Evolutionary conservation across 30 jellyfish, hydroid and myxozoan genomes (phyloP), one percentile per base, ranked within the genome.

Genomic region (Pseudorhiza aurosa): DNA sequence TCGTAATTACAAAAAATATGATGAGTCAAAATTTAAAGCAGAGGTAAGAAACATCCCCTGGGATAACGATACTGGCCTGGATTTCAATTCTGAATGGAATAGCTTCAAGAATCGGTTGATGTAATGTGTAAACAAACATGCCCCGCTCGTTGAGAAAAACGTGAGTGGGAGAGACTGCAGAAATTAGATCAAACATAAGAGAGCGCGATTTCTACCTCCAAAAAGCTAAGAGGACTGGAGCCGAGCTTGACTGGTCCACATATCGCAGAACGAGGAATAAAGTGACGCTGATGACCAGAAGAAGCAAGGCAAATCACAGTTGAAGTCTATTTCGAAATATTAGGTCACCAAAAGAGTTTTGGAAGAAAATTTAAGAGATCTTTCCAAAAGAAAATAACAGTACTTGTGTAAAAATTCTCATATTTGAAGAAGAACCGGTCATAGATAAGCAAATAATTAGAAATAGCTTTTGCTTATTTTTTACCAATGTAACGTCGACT

Each of bases 221-320:
- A 27, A 0, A 73, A 50, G 87, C 76, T 22, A 30, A 21, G 46
- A 73, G 63, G 77, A 50, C 77, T 28, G 77, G 75, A 35, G 32
- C 63, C 29, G 87, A 73, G 65, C 43, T 33, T 73, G 87, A 73
- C 36, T 73, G 87, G 87, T 73, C 65, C 63, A 40, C 63, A 44
- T 73, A 73, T 49, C 56, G 87, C 37, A 26, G 63, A 30, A 8
- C 53, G 44, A 73, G 87, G 76, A 73, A 73, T 39, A 32, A 28
- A 25, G 87, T 73, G 63, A 73, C 77, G 36, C 44, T 30, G 28
- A 51, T 73, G 56, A 73, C 53, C 21, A 73, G 75, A 37, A 73
- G 53, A 27, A 73, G 65, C 63, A 73, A 51, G 76, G 87, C 87
- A 27, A 50, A 51, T 73, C 65, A 73, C 60, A 33, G 25, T 15